Evolutionary conservation across 2,888 invertebrate species (phyloP).

Genomic region (Epistrophe grossulariae): DNA sequence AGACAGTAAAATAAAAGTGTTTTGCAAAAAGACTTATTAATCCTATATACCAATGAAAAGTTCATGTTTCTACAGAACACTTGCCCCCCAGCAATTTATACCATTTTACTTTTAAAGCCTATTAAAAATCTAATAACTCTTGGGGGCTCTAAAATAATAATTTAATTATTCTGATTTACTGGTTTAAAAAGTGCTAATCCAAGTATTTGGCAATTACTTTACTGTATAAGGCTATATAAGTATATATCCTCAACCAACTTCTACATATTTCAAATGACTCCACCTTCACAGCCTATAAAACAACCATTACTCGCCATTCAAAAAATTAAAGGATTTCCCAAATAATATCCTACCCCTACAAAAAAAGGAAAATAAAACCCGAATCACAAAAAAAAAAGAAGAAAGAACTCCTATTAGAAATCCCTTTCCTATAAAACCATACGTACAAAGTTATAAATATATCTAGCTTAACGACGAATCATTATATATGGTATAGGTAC

Average conservation of each 20-base stretch:
- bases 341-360: constrained; percentile 23
- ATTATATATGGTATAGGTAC: constrained; percentile 38
- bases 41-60: background rate
- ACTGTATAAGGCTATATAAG: background rate
- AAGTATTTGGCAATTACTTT: constrained; percentile 41
- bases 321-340: constrained; percentile 37
- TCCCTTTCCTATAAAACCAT: constrained; percentile 24
- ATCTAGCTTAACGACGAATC: constrained; percentile 61
- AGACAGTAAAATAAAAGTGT: no score
- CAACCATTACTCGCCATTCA: constrained; percentile 1
- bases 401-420: constrained; percentile 34
- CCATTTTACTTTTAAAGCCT: background rate
- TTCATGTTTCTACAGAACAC: background rate
- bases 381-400: constrained; percentile 27
- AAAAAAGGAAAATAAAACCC: constrained; percentile 33
- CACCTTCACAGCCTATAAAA: constrained; percentile 30
- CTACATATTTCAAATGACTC: background rate
- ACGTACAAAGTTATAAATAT: constrained; percentile 44
- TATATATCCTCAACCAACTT: no score
- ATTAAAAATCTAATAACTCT: constrained; percentile 10
- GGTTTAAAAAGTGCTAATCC: constrained; percentile 27
- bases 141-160: constrained; percentile 1
- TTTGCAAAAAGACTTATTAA: no score
- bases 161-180: constrained; percentile 17
- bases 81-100: background rate